These are phyloP conservation scores for Octonoba sinensis DNA, from an alignment of 2,888 invertebrate genomes.

Conservation along the genomic window DNA sequence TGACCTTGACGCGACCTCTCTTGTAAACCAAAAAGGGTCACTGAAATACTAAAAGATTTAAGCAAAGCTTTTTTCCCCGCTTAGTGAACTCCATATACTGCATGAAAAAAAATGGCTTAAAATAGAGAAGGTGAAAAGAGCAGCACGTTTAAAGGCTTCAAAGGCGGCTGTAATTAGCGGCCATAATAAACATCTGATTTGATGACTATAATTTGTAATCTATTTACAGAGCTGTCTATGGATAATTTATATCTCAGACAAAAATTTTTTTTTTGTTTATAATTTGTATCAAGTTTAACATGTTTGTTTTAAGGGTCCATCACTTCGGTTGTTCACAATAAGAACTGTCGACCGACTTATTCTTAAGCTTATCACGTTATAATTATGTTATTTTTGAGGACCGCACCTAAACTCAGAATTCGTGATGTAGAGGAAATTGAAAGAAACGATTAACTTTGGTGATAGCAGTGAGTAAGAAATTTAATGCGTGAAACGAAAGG, in stretches of 20 bases:
- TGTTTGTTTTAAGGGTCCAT: background rate
- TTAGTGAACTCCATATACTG: too few relatives aligned
- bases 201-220: slow-evolving; percentile 24
- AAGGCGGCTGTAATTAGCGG: slow-evolving; percentile 7
- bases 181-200: slow-evolving; percentile 1
- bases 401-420: slow-evolving; percentile 6
- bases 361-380: slow-evolving; percentile 14
- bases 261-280: slow-evolving; percentile 2
- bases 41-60: too few relatives aligned
- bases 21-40: too few relatives aligned
- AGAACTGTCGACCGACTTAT: background rate
- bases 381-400: slow-evolving; percentile 7
- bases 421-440: slow-evolving; percentile 7
- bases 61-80: too few relatives aligned
- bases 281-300: slow-evolving; percentile 2
- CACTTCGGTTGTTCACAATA: background rate
- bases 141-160: slow-evolving; percentile 5
- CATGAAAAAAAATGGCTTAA: background rate
- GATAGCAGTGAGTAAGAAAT: too few relatives aligned
- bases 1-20: too few relatives aligned
- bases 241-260: slow-evolving; percentile 1
- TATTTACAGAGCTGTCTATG: slow-evolving; percentile 6
- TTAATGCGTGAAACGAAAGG: too few relatives aligned
- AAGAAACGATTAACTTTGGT: too few relatives aligned
- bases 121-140: slow-evolving; percentile 12